Base-by-base conservation (phyloP, 2,888 invertebrate genomes). In the Diaprepes abbreviatus region DNA sequence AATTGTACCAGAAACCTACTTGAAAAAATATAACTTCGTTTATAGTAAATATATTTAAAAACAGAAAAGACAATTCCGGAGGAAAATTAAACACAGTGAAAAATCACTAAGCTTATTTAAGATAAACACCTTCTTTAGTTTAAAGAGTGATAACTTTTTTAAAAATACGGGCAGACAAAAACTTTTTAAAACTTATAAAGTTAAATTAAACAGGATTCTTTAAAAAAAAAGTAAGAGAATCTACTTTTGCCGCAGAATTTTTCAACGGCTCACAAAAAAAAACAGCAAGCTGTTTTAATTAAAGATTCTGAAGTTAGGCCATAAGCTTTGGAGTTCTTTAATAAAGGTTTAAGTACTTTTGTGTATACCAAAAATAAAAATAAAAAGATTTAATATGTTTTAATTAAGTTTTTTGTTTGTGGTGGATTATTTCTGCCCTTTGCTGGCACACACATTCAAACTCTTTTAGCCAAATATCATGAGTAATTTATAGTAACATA, bases 251-350 rank as follows among this genome's bases (percentile, higher is more conserved):
- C 24, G 28, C 14, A 40, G 38, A 58, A 59, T 31, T 43, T 28
- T 59, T 28, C 31, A 24, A 14, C 31, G 17, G 2, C n/a, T n/a
- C n/a, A n/a, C n/a, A n/a, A n/a, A n/a, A n/a, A 64, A 64, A 64
- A 64, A 64, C 4, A 16, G 17, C 28, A 52, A 17, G 19, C 5
- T 17, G 24, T 63, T 65, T 55, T 65, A 55, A 65, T 65, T 65
- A 65, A 65, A 65, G 43, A 45, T 65, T 55, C 24, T 31, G 14
- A 57, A 55, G 55, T 65, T 35, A 5, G 4, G 2, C 17, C 36
- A n/a, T 21, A 21, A 38, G 21, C 21, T 21, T n/a, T n/a, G 38
- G n/a, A 38, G 5, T n/a, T 57, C 12, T 57, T 38, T 38, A 57
- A 38, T 57, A 38, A 17, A 38, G 21, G 36, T 9, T 54, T 54